Percentiles rank a stretch among this genome's conserved stretches.
Conservation (phyloP, 1,140 invertebrate genomes). For the Dryas iulia region DNA sequence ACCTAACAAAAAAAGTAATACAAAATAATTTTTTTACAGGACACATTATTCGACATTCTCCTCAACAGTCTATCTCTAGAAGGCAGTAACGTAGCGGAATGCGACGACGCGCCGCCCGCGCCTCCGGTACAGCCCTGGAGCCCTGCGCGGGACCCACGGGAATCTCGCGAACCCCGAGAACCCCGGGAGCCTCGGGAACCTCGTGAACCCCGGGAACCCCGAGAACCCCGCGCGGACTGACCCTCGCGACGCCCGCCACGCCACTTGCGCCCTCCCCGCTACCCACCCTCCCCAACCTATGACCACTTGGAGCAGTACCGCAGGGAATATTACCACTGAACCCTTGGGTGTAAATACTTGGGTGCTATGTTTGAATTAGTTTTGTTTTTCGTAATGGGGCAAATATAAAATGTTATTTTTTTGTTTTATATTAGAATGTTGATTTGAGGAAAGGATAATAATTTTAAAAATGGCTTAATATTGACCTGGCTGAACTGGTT, state of each 20-base stretch:
- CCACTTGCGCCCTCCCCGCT: background rate
- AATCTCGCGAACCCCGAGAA: conserved; percentile 19
- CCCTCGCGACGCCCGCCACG: background rate
- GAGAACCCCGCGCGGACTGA: conserved; percentile 5
- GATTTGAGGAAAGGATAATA: background rate
- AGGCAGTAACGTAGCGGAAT: conserved; percentile 30
- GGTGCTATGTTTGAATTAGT: background rate
- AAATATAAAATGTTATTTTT: background rate
- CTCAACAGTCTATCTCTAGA: conserved; percentile 63
- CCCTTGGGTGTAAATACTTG: background rate
- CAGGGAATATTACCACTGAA: conserved; percentile 9
- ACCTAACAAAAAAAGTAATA: too few species aligned
- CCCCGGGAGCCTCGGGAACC: background rate
- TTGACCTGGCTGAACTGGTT: too few species aligned
- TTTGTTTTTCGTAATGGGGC: background rate
- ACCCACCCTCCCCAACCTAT: background rate
- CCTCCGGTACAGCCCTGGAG: conserved; percentile 57
- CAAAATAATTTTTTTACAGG: conserved; percentile 39
- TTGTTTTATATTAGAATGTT: too few species aligned
- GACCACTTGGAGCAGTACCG: conserved; percentile 7
- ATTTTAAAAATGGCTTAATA: too few species aligned
- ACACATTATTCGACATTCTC: conserved; percentile 68
- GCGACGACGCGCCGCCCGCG: conserved; percentile 43
- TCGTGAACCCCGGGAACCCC: background rate
- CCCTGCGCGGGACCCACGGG: conserved; percentile 38